phyloP scores from a whole-genome alignment of 2,113 vertebrate genomes.

The Xerus inauris region DNA sequence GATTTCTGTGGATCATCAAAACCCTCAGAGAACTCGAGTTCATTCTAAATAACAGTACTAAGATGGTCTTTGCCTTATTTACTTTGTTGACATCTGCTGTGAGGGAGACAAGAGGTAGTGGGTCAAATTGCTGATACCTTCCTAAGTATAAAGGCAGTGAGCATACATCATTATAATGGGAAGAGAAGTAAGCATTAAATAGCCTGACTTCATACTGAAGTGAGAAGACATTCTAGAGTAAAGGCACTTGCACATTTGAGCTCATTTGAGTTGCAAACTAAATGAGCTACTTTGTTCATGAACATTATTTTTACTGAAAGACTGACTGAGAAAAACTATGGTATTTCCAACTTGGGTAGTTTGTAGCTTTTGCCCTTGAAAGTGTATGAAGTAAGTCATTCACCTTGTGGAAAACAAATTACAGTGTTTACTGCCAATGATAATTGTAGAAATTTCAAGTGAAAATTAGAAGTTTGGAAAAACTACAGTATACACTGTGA shows the following conservation, averaged over 20 bases:
- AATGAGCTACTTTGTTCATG: not conserved
- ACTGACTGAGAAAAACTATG: not conserved
- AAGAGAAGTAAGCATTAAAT: not conserved
- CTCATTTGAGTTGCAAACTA: not conserved
- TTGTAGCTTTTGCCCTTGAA: not conserved
- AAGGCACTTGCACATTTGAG: not conserved
- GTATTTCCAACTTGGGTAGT: not conserved
- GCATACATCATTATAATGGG: not conserved
- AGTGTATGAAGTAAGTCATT: not conserved
- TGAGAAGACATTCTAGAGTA: not conserved
- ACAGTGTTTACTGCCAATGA: not conserved
- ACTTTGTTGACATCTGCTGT: not conserved
- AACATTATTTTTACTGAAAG: not conserved
- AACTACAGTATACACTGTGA: not conserved
- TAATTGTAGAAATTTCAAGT: not conserved
- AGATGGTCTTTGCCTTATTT: not conserved
- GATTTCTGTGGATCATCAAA: not conserved
- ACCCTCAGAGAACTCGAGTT: not conserved
- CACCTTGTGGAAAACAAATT: not conserved
- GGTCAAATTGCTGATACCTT: not conserved
- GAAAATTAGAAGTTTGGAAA: conserved; percentile 24
- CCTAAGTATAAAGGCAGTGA: not conserved
- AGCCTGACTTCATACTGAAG: not conserved
- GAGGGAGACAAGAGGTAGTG: not conserved
- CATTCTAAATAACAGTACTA: not conserved